Evolutionary conservation across 2,888 invertebrate species (phyloP), one percentile per base, ranked within the genome.

Genomic region (Leptinotarsa juncta): DNA sequence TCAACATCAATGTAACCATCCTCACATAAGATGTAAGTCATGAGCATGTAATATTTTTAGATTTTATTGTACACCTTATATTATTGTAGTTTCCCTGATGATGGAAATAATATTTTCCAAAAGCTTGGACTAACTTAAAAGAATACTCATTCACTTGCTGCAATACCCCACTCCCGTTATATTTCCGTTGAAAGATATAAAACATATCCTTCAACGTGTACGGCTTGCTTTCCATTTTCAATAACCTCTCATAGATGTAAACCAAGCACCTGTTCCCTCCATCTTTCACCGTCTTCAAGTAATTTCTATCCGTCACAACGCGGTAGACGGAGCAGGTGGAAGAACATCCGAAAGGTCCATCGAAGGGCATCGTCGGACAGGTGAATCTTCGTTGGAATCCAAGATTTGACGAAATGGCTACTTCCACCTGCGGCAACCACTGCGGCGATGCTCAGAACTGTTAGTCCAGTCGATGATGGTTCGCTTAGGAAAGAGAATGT

Each of bases 291-390:
- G 18, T 18, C 18, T 7, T 18, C 53, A 18, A 18, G 18, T 53
- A n/a, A 14, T 53, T 23, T 23, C 14, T 57, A 23, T 57, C 57
- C 57, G 23, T 57, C 23, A 23, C 23, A 12, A 23, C 14, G 57
- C 57, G 57, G 12, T 14, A 23, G 15, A 23, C 10, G 15, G 14
- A 23, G 57, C 68, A 68, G 68, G 68, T 68, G 68, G 26, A 53
- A 68, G 68, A 32, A 55, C 67, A 14, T 26, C 32, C 32, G 68
- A 26, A 42, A 68, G 68, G 68, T 68, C 53, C 68, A 55, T 18
- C 67, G 51, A 42, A 67, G 67, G 51, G 50, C 67, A 49, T 32
- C 68, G 53, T 55, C 55, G 68, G 68, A 67, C 68, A 68, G 68
- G 68, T 68, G 68, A 68, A 55, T 55, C 53, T 42, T 55, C 53